Percentiles rank a stretch among this genome's conserved stretches.
Evolutionary conservation across 2,888 invertebrate genomes (phyloP).

Genomic region (Scaptomyza caliginosa): DNA sequence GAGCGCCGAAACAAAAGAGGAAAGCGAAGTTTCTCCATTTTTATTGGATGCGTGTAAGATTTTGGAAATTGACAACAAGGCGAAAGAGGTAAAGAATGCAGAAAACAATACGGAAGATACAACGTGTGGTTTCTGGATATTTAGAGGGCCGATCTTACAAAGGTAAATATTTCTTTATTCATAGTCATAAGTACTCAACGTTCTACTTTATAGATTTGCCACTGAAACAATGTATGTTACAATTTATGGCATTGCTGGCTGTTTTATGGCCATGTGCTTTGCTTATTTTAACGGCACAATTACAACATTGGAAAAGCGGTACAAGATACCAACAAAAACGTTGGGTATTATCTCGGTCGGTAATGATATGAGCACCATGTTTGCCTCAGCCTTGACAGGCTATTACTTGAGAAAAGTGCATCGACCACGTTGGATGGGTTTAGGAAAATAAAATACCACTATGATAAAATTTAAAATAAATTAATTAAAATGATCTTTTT

Average conservation of each 20-base stretch:
- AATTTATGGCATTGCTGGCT: slow-evolving; percentile 88
- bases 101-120: slow-evolving; percentile 1
- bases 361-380: slow-evolving; percentile 89
- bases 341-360: slow-evolving; percentile 89
- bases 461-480: neutral
- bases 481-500: neutral
- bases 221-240: slow-evolving; percentile 84
- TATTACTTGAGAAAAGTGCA: slow-evolving; percentile 89
- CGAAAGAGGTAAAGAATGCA: neutral
- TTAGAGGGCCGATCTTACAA: slow-evolving; percentile 86
- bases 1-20: slow-evolving; percentile 10
- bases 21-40: slow-evolving; percentile 21
- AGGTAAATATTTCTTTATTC: slow-evolving; percentile 76
- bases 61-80: neutral
- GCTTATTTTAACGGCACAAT: slow-evolving; percentile 89
- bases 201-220: slow-evolving; percentile 71
- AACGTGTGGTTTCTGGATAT: slow-evolving; percentile 87
- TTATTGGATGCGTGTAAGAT: neutral
- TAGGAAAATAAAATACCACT: slow-evolving; percentile 74
- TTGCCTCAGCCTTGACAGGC: slow-evolving; percentile 87
- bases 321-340: slow-evolving; percentile 88
- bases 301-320: slow-evolving; percentile 89
- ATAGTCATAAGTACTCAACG: neutral
- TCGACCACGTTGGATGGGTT: slow-evolving; percentile 89
- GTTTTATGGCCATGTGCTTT: slow-evolving; percentile 87